Evolutionary conservation across 2,113 vertebrate species (phyloP).

Genomic region (Aramus guarauna): DNA sequence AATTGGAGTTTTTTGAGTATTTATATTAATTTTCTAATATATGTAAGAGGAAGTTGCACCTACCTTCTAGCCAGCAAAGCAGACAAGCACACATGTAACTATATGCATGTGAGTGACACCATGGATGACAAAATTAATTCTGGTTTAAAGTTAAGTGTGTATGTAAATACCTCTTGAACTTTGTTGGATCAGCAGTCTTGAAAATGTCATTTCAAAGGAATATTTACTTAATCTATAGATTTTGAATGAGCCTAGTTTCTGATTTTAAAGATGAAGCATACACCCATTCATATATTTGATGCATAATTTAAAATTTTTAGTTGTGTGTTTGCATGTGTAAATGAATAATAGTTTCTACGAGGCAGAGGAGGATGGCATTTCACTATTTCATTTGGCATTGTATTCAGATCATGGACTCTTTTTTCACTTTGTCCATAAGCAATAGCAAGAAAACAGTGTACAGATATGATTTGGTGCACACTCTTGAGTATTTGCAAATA

Average conservation of each 20-base stretch:
- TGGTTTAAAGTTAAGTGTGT: neutral
- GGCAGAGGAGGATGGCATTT: neutral
- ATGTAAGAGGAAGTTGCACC: neutral
- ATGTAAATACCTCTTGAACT: neutral
- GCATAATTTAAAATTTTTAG: neutral
- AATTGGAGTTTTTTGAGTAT: neutral
- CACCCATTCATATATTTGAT: neutral
- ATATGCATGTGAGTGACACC: neutral
- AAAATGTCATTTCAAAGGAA: neutral
- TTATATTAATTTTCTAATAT: neutral
- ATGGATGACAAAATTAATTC: neutral
- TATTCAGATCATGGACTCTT: neutral
- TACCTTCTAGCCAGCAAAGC: neutral
- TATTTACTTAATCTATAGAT: neutral
- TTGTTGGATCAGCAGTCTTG: neutral
- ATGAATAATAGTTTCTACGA: neutral
- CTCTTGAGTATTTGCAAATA: neutral
- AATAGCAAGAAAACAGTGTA: neutral
- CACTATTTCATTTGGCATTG: neutral
- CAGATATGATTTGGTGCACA: neutral
- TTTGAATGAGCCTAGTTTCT: neutral
- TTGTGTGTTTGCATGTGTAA: neutral
- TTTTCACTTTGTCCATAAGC: neutral
- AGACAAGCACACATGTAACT: neutral
- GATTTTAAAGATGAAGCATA: neutral